Percentiles rank a stretch among this genome's conserved stretches.
These are phyloP conservation scores for Charaxes varanes DNA, from an alignment of 1,140 invertebrate genomes.

Conservation along the genomic window DNA sequence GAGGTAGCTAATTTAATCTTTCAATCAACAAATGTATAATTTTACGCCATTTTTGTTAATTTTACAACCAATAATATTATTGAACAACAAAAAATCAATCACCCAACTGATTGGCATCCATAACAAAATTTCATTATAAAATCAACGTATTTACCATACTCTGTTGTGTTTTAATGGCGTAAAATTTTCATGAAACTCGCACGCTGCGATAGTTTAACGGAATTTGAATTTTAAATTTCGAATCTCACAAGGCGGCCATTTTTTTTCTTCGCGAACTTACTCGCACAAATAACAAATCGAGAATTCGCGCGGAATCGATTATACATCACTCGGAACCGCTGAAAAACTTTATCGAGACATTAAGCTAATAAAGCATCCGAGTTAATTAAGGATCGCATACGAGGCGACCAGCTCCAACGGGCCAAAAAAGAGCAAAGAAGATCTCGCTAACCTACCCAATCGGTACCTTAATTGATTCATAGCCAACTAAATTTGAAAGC, in stretches of 20 bases:
- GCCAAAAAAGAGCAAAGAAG: slow-evolving; percentile 39
- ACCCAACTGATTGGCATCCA: slow-evolving; percentile 22
- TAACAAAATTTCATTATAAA: slow-evolving; percentile 65
- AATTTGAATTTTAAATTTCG: slow-evolving; percentile 44
- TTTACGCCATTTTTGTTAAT: slow-evolving; percentile 16
- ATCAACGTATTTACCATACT: slow-evolving; percentile 64
- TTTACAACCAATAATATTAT: slow-evolving; percentile 22
- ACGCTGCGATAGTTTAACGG: slow-evolving; percentile 56
- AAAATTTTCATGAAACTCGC: slow-evolving; percentile 61
- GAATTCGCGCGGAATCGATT: slow-evolving; percentile 38
- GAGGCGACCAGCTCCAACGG: slow-evolving; percentile 27
- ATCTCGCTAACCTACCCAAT: slow-evolving; percentile 44
- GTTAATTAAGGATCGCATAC: slow-evolving; percentile 61
- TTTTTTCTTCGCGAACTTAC: slow-evolving; percentile 52
- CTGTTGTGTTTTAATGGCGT: slow-evolving; percentile 55
- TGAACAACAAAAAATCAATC: slow-evolving; percentile 51
- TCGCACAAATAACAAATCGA: slow-evolving; percentile 24
- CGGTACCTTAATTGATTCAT: slow-evolving; percentile 57
- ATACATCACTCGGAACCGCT: slow-evolving; percentile 37
- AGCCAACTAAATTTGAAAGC: slow-evolving; percentile 50
- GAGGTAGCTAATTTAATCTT: too few relatives aligned
- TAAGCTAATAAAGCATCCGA: slow-evolving; percentile 65
- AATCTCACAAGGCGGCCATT: slow-evolving; percentile 24
- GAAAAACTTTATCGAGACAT: slow-evolving; percentile 53
- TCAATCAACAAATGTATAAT: slow-evolving; percentile 5